Base-by-base conservation (phyloP, 2,797 vertebrate genomes). In the Diplodus sargus region DNA sequence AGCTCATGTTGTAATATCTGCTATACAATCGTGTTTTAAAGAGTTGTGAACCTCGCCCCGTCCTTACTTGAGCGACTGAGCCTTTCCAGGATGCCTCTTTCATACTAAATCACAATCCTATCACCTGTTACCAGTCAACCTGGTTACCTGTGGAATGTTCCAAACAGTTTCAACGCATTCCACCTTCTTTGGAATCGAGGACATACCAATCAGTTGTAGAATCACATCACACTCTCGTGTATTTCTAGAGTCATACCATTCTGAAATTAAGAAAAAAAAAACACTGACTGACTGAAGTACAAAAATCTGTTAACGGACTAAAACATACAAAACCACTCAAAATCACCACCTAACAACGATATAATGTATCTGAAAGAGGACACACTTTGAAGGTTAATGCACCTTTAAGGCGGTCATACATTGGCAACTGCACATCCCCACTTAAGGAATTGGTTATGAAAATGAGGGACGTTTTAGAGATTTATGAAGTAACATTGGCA, bases 371-470 rank as follows among this genome's bases (percentile, higher is more conserved):
- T 3, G 28, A 65, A 43, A 49, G 22, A 81, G 47, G 62, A 76
- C 48, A 52, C 20, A 20, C 66, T 63, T 61, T 76, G 57, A 85
- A 89, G 82, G 83, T 82, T 76, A 68, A 69, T 39, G 42, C 39
- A 74, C 63, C 63, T 83, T 85, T 64, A 75, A 70, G 28, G 70
- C 17, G 25, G 43, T 28, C 53, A 51, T 61, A 66, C 59, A 52
- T 20, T 76, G 74, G 86, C 63, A 56, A 56, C 51, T 65, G 28
- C 63, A 45, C 71, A 71, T 53, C 61, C 63, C 67, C 70, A 87
- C 82, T 89, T 88, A 85, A 82, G 72, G 68, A 85, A 87, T 82
- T 89, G 80, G 72, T 82, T 73, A 74, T 75, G 81, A 79, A 85
- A 81, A 85, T 66, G 60, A 68, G 60, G 54, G 14, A 54, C 56